phyloP scores from a whole-genome alignment of 2,113 vertebrate genomes.

The Microtus pennsylvanicus region DNA sequence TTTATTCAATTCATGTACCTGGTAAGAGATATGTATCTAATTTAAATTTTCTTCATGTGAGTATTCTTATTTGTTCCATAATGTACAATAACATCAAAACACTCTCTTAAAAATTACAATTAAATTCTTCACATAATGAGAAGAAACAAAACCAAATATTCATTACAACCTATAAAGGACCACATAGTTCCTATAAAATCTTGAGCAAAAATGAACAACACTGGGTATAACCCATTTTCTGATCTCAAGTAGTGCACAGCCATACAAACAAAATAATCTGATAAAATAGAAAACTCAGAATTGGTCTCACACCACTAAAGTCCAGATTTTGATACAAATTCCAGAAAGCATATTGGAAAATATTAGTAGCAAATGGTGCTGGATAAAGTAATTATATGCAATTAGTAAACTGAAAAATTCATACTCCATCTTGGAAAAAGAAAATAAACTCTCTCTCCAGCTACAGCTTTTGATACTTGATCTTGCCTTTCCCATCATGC shows the following conservation, averaged over 20 bases:
- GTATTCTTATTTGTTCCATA: not conserved
- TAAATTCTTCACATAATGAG: not conserved
- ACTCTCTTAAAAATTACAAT: not conserved
- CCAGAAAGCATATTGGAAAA: not conserved
- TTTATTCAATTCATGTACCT: not conserved
- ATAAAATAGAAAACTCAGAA: not conserved
- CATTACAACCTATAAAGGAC: not conserved
- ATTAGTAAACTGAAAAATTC: not conserved
- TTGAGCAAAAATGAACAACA: not conserved
- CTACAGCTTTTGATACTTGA: not conserved
- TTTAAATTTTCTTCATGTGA: not conserved
- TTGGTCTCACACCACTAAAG: no score
- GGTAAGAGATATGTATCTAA: not conserved
- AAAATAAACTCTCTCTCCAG: not conserved
- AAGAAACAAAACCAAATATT: not conserved
- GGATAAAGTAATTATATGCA: not conserved
- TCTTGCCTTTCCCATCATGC: no score
- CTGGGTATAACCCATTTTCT: not conserved
- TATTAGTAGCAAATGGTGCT: not conserved
- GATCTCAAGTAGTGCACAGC: not conserved
- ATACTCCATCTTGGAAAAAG: no score
- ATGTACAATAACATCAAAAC: no score
- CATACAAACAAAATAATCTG: not conserved
- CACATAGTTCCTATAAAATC: not conserved
- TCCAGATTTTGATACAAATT: not conserved